Conservation (phyloP, 2,888 invertebrate species). For the Torymus aiolomorphi region DNA sequence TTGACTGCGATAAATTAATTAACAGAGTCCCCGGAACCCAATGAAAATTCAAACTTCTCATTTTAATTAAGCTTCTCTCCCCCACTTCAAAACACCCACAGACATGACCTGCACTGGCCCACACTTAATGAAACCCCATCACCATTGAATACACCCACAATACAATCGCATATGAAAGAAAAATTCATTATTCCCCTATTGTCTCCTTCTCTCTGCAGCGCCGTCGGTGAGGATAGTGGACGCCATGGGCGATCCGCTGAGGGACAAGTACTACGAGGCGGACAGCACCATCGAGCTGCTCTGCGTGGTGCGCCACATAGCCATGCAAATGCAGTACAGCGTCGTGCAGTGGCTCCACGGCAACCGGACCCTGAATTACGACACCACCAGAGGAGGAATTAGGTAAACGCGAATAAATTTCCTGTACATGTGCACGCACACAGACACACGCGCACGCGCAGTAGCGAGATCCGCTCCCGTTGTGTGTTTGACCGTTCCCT, state of each 20-base stretch:
- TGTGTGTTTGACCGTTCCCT: no score
- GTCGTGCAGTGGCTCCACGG: slow-evolving; percentile 82
- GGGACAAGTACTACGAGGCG: slow-evolving; percentile 82
- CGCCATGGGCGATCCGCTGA: slow-evolving; percentile 81
- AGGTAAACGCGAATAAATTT: slow-evolving; percentile 75
- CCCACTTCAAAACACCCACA: no score
- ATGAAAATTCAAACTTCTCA: no score
- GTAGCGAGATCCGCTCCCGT: no score
- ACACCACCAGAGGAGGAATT: slow-evolving; percentile 82
- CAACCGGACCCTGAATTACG: slow-evolving; percentile 80
- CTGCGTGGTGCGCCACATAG: slow-evolving; percentile 79
- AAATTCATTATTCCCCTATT: slow-evolving; percentile 11
- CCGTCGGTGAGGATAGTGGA: slow-evolving; percentile 84
- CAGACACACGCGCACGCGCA: no score
- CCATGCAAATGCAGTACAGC: slow-evolving; percentile 77
- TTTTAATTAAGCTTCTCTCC: no score
- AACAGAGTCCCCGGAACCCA: no score
- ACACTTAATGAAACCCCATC: no score
- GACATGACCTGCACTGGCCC: no score
- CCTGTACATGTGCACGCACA: not conserved
- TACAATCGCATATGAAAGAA: not conserved
- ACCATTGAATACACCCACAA: no score
- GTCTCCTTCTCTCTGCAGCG: slow-evolving; percentile 74
- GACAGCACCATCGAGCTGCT: slow-evolving; percentile 83
- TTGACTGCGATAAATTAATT: no score